Evolutionary conservation across 2,113 vertebrate genomes (phyloP).

Genomic region (Chlorodrepanis virens): DNA sequence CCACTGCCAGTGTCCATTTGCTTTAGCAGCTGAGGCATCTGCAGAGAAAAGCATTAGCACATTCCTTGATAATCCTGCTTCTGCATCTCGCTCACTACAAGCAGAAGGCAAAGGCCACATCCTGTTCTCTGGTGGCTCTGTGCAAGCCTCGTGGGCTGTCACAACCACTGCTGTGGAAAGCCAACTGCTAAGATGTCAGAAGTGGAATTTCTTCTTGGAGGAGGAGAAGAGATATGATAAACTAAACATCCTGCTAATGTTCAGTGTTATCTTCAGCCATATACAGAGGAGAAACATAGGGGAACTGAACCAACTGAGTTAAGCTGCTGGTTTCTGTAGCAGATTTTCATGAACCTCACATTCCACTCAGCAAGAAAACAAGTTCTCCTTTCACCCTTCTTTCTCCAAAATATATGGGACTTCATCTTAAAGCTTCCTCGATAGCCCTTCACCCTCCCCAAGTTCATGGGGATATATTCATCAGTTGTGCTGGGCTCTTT

Average conservation of each 20-base stretch:
- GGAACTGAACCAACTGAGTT: background rate
- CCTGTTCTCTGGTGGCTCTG: background rate
- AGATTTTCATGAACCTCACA: background rate
- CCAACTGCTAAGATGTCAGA: background rate
- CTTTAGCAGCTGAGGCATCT: constrained; percentile 7
- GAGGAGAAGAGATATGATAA: background rate
- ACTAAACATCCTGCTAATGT: background rate
- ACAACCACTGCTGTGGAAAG: background rate
- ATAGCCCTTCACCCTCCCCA: background rate
- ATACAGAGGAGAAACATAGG: background rate
- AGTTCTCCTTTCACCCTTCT: background rate
- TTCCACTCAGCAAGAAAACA: background rate
- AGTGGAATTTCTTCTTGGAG: background rate
- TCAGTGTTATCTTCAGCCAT: background rate
- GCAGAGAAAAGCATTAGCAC: background rate
- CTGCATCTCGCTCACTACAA: background rate
- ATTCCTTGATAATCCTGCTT: background rate
- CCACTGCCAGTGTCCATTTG: background rate
- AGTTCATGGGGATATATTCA: background rate
- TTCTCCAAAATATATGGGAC: background rate
- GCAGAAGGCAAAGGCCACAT: constrained; percentile 1
- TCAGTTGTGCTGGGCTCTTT: background rate
- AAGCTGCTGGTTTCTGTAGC: background rate
- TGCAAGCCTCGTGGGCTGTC: background rate
- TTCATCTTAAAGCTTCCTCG: background rate